These are phyloP conservation scores for Microctonus hyperodae DNA, from an alignment of 2,888 invertebrate species.

Conservation along the genomic window DNA sequence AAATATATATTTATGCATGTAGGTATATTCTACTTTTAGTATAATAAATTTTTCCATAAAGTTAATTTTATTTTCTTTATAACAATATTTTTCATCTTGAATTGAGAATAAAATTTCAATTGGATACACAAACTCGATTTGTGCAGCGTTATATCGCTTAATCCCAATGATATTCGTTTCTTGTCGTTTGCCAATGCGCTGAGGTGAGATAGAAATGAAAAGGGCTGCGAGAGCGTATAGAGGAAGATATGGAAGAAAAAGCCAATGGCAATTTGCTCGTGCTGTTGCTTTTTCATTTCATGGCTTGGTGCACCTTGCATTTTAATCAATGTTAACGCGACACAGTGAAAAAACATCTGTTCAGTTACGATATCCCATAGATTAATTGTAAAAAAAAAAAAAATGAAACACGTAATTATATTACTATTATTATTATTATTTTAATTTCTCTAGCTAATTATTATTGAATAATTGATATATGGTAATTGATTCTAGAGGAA, in stretches of 20 bases:
- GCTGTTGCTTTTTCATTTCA: conserved; percentile 36
- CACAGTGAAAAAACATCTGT: conserved; percentile 27
- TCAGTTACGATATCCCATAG: conserved; percentile 28
- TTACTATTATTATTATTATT: not conserved
- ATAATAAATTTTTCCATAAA: conserved; percentile 12
- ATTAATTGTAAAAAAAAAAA: conserved; percentile 1
- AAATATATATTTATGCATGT: not conserved
- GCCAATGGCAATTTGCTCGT: conserved; percentile 35
- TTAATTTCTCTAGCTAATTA: no score
- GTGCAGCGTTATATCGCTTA: conserved; percentile 26
- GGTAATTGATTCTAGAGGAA: no score
- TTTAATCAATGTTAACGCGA: conserved; percentile 36
- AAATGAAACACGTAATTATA: not conserved
- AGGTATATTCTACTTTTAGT: no score
- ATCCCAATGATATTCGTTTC: conserved; percentile 30
- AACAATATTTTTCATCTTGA: conserved; percentile 9
- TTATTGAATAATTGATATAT: no score
- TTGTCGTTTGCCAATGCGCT: conserved; percentile 7
- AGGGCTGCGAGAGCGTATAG: not conserved
- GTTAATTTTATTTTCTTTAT: not conserved
- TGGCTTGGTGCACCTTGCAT: conserved; percentile 32
- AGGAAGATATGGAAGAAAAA: conserved; percentile 13
- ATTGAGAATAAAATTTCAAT: conserved; percentile 34
- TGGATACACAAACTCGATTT: conserved; percentile 27
- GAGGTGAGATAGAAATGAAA: not conserved